Evolutionary conservation across 2,797 vertebrate genomes (phyloP).

Genomic region (Gambelia wislizenii): DNA sequence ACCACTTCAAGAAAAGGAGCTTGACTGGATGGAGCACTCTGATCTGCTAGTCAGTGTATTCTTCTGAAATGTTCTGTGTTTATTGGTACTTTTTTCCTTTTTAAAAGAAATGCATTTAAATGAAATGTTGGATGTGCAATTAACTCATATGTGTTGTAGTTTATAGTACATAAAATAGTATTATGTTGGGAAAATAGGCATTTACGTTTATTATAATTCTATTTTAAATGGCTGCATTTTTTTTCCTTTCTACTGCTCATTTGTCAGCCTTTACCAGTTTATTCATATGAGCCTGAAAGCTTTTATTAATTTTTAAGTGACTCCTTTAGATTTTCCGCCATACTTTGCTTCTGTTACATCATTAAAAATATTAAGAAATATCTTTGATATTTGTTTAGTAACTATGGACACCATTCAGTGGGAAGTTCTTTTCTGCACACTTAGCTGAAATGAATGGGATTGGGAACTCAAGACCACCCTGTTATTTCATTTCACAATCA

Average conservation of each 20-base stretch:
- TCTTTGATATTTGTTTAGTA: constrained; percentile 3
- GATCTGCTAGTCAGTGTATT: constrained; percentile 18
- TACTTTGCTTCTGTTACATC: constrained; percentile 12
- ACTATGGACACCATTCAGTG: neutral
- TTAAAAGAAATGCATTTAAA: constrained; percentile 29
- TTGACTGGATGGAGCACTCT: constrained; percentile 15
- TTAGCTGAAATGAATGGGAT: neutral
- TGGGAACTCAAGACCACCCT: neutral
- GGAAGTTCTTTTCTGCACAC: neutral
- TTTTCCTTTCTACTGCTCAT: constrained; percentile 3
- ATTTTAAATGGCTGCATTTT: constrained; percentile 30
- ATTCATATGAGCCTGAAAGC: constrained; percentile 38
- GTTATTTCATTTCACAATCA: neutral
- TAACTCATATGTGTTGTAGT: constrained; percentile 16
- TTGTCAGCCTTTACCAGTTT: constrained; percentile 24
- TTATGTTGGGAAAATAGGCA: neutral
- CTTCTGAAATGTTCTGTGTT: constrained; percentile 9
- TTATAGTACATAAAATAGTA: constrained; percentile 1
- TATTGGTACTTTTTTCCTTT: constrained; percentile 2
- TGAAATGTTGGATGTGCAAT: constrained; percentile 34
- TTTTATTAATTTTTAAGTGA: constrained; percentile 21
- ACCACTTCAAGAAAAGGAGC: neutral
- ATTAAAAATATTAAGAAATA: constrained; percentile 9
- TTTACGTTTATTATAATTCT: constrained; percentile 33
- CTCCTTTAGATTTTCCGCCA: constrained; percentile 21